Percentiles rank a stretch among this genome's conserved stretches.
These are phyloP conservation scores for Bradysia coprophila DNA, from an alignment of 1,140 invertebrate species.

Conservation along the genomic window DNA sequence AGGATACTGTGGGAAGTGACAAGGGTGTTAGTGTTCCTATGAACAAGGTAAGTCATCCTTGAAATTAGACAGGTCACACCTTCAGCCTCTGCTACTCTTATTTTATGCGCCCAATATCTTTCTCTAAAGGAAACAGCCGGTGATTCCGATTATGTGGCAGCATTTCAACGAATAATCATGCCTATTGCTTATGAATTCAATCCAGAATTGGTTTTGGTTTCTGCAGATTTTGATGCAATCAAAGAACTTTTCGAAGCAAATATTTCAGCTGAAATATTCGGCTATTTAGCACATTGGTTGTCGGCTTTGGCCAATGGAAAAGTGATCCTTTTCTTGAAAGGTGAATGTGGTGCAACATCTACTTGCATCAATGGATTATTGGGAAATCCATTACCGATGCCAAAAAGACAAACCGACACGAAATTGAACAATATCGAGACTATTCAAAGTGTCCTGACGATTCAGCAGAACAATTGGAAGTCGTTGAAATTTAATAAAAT, in stretches of 20 bases:
- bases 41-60: too few relatives aligned
- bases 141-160: slow-evolving; percentile 75
- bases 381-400: slow-evolving; percentile 54
- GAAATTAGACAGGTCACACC: too few relatives aligned
- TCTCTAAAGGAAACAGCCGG: slow-evolving; percentile 67
- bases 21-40: too few relatives aligned
- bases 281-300: slow-evolving; percentile 74
- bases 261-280: slow-evolving; percentile 74
- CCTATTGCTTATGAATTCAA: slow-evolving; percentile 81
- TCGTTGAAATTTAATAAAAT: slow-evolving; percentile 34
- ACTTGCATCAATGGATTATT: slow-evolving; percentile 73
- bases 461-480: slow-evolving; percentile 55
- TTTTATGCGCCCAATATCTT: too few relatives aligned
- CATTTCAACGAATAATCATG: slow-evolving; percentile 74
- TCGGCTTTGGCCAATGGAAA: slow-evolving; percentile 62
- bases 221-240: slow-evolving; percentile 85
- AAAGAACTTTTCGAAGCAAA: slow-evolving; percentile 81
- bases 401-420: slow-evolving; percentile 21
- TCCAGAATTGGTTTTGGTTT: slow-evolving; percentile 79
- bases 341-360: slow-evolving; percentile 68
- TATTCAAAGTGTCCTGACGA: slow-evolving; percentile 50
- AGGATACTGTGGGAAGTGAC: too few relatives aligned
- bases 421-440: slow-evolving; percentile 29
- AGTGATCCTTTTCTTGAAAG: slow-evolving; percentile 71
- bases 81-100: too few relatives aligned